A percentile compares a stretch with the other conserved stretches of the same genome.
Evolutionary conservation across 1,140 invertebrate species (phyloP).

Genomic region (Parasteatoda tepidariorum): DNA sequence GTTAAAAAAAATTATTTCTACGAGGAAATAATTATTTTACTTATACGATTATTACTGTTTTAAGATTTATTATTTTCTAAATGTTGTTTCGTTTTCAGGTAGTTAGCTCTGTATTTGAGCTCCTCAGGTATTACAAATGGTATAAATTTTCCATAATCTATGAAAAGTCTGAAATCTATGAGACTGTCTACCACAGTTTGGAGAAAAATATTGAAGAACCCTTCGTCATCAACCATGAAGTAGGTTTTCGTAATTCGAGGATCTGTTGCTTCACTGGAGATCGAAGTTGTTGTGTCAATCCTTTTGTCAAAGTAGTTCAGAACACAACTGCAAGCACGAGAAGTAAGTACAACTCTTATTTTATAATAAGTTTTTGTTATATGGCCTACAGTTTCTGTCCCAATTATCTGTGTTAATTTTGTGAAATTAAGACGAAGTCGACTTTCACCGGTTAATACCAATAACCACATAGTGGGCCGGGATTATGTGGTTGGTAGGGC

Average conservation of each 20-base stretch:
- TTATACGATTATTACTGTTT: too few species aligned
- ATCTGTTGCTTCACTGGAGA: conserved; percentile 13
- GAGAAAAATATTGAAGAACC: not conserved
- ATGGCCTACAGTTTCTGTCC: too few species aligned
- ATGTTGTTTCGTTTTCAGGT: too few species aligned
- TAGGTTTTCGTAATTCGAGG: conserved; percentile 15
- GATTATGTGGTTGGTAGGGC: too few species aligned
- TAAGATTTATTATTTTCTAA: too few species aligned
- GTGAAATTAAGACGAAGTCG: too few species aligned
- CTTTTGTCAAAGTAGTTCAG: conserved; percentile 22
- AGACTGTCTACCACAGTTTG: conserved; percentile 3
- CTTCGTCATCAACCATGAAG: conserved; percentile 12
- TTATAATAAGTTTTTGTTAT: too few species aligned
- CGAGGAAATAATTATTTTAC: too few species aligned
- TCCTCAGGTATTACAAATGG: conserved; percentile 92
- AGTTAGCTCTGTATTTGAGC: conserved; percentile 90
- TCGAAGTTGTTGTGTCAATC: conserved; percentile 15
- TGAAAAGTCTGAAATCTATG: conserved; percentile 77
- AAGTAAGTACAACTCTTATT: conserved; percentile 10
- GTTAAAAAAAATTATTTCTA: too few species aligned
- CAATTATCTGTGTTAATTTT: too few species aligned
- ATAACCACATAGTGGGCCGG: too few species aligned
- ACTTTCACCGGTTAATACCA: too few species aligned
- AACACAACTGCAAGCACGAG: conserved; percentile 11
- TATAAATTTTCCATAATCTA: conserved; percentile 93